phyloP scores from a whole-genome alignment of 1,140 invertebrate species.

The Uloborus diversus region DNA sequence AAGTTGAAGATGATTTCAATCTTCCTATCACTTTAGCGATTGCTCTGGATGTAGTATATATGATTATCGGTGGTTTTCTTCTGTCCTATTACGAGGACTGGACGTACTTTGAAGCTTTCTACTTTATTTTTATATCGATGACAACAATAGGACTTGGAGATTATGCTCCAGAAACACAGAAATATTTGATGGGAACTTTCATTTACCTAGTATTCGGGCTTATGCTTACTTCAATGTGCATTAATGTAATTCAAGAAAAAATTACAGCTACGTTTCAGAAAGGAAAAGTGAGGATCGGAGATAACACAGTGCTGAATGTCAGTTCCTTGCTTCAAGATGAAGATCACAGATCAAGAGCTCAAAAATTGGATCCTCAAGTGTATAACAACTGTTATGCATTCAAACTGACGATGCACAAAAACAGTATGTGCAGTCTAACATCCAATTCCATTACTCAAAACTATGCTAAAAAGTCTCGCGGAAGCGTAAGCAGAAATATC shows the following conservation, averaged over 20 bases:
- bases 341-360: slow-evolving; percentile 42
- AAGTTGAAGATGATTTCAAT: slow-evolving; percentile 54
- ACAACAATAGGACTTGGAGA: slow-evolving; percentile 94
- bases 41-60: slow-evolving; percentile 77
- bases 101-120: slow-evolving; percentile 92
- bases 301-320: slow-evolving; percentile 45
- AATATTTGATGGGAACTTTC: slow-evolving; percentile 89
- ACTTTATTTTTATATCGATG: slow-evolving; percentile 95
- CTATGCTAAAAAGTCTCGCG: not conserved
- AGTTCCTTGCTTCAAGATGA: slow-evolving; percentile 35
- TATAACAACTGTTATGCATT: slow-evolving; percentile 7
- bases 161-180: slow-evolving; percentile 79
- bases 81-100: slow-evolving; percentile 73
- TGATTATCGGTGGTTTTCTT: slow-evolving; percentile 72
- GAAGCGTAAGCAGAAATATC: not conserved
- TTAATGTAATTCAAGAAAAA: slow-evolving; percentile 75
- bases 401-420: slow-evolving; percentile 35
- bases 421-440: not conserved
- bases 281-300: slow-evolving; percentile 49
- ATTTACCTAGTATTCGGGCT: slow-evolving; percentile 93
- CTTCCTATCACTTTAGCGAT: slow-evolving; percentile 71
- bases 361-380: not conserved
- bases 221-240: slow-evolving; percentile 93
- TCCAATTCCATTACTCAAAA: not conserved
- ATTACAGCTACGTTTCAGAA: slow-evolving; percentile 56